These are phyloP conservation scores for Geococcyx californianus DNA, from an alignment of 2,113 vertebrate species.

Conservation along the genomic window DNA sequence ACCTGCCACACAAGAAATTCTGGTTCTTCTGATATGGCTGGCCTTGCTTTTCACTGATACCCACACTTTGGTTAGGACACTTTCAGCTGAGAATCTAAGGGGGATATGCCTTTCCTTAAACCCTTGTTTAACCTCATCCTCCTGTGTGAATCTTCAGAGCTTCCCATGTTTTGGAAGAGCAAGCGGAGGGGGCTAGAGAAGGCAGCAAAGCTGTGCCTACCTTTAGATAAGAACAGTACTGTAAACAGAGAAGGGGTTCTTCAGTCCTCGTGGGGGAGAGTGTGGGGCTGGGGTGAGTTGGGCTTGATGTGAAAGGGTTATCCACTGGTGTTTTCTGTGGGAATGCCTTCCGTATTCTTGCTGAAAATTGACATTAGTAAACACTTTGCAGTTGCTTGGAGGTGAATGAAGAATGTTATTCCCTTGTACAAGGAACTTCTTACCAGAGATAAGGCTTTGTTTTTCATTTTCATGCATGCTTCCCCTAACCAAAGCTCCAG, in stretches of 20 bases:
- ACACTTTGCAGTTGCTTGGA: not conserved
- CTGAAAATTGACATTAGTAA: not conserved
- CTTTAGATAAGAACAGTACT: fast-evolving
- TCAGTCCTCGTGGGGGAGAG: fast-evolving
- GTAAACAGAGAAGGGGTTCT: not conserved
- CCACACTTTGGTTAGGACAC: not conserved
- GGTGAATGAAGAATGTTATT: not conserved
- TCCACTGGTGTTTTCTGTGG: not conserved
- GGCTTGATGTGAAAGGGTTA: not conserved
- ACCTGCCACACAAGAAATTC: not conserved
- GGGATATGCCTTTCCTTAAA: not conserved
- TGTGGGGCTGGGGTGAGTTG: fast-evolving
- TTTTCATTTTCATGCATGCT: not conserved
- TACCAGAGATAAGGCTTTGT: not conserved
- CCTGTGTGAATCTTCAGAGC: not conserved
- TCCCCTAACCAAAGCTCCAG: not conserved
- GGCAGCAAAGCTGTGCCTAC: not conserved
- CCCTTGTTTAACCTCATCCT: not conserved
- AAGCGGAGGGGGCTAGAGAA: not conserved
- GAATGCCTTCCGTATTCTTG: not conserved
- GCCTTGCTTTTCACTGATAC: not conserved
- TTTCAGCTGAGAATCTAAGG: not conserved
- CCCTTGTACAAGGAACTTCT: not conserved
- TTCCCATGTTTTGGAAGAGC: not conserved
- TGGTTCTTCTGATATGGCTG: not conserved